Conservation (phyloP, 2,888 invertebrate species). For the Margaritifera margaritifera region DNA sequence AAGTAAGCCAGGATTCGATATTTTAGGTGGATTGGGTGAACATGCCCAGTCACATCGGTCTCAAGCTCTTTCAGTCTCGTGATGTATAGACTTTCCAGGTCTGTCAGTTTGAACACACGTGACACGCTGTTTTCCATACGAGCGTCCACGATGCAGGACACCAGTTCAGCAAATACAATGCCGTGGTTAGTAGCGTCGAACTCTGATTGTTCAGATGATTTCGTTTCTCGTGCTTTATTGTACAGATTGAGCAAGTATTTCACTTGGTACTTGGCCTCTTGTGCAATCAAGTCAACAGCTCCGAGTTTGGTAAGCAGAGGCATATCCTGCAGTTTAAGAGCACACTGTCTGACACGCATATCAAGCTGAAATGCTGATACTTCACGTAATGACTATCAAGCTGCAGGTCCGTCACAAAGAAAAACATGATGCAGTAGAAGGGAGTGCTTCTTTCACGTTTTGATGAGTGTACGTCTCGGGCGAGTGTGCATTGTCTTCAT, state of each 20-base stretch:
- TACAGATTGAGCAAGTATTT: too few relatives aligned
- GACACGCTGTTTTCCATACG: background rate
- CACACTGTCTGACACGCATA: conserved; percentile 11
- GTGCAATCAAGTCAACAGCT: conserved; percentile 26
- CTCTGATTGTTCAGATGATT: too few relatives aligned
- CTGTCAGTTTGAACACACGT: conserved; percentile 20
- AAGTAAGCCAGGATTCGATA: conserved; percentile 9
- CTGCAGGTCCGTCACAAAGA: background rate
- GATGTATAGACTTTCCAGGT: conserved; percentile 13
- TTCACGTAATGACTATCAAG: background rate
- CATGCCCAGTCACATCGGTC: too few relatives aligned
- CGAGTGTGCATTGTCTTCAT: too few relatives aligned
- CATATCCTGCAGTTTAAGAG: conserved; percentile 10
- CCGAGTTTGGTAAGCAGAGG: conserved; percentile 23
- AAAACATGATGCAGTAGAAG: background rate
- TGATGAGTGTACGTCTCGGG: too few relatives aligned
- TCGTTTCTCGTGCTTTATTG: too few relatives aligned
- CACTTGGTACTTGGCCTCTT: conserved; percentile 26
- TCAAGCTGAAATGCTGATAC: conserved; percentile 1
- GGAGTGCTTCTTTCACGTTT: too few relatives aligned
- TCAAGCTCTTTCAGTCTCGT: conserved; percentile 6
- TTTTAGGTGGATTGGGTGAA: background rate
- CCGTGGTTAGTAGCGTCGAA: conserved; percentile 13
- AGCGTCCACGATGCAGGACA: conserved; percentile 17
- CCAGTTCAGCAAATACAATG: conserved; percentile 18